Percentiles rank a stretch among this genome's conserved stretches.
Evolutionary conservation across 1,140 invertebrate species (phyloP).

Genomic region (Pomacea maculata): DNA sequence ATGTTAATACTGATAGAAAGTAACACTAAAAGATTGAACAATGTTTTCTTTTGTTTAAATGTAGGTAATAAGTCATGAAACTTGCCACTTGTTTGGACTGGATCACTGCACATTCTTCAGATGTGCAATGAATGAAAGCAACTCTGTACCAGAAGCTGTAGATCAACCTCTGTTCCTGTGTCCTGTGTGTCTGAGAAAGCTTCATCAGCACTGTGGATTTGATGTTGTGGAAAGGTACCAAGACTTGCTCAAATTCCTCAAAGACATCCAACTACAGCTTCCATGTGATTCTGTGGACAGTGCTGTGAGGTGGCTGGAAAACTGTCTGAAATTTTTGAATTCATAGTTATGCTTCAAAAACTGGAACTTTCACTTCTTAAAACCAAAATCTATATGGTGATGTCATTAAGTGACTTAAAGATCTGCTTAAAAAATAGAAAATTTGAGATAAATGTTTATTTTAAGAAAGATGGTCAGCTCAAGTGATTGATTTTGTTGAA

Average conservation of each 20-base stretch:
- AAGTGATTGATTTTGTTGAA: too few relatives aligned
- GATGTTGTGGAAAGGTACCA: constrained; percentile 44
- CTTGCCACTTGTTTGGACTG: constrained; percentile 54
- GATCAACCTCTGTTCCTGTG: constrained; percentile 53
- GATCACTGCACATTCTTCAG: constrained; percentile 52
- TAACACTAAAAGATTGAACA: not conserved
- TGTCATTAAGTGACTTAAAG: too few relatives aligned
- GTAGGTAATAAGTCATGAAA: constrained; percentile 52
- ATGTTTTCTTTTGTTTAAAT: constrained; percentile 19
- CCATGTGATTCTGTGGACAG: constrained; percentile 19
- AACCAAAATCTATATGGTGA: too few relatives aligned
- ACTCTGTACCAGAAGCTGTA: constrained; percentile 45
- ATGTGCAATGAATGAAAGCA: constrained; percentile 59
- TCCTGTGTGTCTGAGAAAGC: constrained; percentile 56
- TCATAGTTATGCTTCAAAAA: constrained; percentile 4
- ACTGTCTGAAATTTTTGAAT: constrained; percentile 14
- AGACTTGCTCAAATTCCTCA: constrained; percentile 34
- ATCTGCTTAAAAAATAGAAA: too few relatives aligned
- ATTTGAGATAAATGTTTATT: too few relatives aligned
- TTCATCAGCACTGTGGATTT: constrained; percentile 50
- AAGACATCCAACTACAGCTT: constrained; percentile 27
- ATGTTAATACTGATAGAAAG: not conserved
- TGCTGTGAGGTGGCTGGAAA: constrained; percentile 13
- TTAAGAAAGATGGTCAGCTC: too few relatives aligned
- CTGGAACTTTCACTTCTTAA: too few relatives aligned